Evolutionary conservation across 92 coral and sea anemone species (phyloP).

Genomic region (Epizoanthus rinbou): DNA sequence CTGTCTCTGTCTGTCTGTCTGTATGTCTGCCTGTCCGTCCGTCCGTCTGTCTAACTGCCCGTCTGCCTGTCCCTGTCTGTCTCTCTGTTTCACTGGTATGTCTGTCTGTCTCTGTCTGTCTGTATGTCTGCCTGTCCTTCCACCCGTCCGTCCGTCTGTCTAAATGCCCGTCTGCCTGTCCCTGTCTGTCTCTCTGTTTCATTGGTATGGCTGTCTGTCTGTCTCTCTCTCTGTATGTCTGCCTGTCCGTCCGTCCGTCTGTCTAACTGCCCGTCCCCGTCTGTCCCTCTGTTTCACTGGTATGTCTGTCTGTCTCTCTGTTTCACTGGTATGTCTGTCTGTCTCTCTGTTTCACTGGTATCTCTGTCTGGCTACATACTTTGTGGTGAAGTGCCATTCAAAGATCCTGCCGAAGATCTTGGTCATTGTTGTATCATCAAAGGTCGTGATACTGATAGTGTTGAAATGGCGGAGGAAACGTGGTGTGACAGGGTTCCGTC

Average conservation of each 20-base stretch:
- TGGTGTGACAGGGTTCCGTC: conserved; percentile 96
- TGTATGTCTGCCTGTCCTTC: neutral
- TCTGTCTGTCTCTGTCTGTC: neutral
- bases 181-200: neutral
- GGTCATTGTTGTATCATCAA: conserved; percentile 94
- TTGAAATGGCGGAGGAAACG: conserved; percentile 98
- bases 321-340: neutral
- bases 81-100: neutral
- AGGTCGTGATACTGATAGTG: conserved; percentile 94
- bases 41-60: too few relatives aligned
- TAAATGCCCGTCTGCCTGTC: neutral
- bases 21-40: too few relatives aligned
- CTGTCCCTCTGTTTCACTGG: neutral
- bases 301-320: neutral
- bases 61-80: too few relatives aligned
- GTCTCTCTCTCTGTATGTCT: too few relatives aligned
- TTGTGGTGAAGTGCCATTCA: conserved; percentile 95
- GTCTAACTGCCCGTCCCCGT: neutral
- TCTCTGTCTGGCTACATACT: conserved; percentile 54
- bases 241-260: neutral
- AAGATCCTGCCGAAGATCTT: conserved; percentile 96
- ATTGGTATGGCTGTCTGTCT: neutral
- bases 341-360: neutral
- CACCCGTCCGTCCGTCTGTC: neutral
- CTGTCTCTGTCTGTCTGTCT: too few relatives aligned